Evolutionary conservation across 2,888 invertebrate species (phyloP).

Genomic region (Deilephila porcellus): DNA sequence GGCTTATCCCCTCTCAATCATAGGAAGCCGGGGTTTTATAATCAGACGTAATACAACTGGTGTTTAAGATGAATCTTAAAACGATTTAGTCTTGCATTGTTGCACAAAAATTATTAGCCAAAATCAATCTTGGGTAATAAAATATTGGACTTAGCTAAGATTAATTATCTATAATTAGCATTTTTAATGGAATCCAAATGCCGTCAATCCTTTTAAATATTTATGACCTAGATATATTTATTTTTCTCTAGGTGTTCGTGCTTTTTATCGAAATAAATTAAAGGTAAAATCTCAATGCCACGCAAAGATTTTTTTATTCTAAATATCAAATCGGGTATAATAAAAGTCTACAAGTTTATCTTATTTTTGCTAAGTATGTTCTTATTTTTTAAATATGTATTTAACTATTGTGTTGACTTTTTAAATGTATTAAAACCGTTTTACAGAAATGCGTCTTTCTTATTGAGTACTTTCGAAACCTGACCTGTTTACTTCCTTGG

Average conservation of each 20-base stretch:
- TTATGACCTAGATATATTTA: too few species aligned
- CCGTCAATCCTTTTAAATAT: background rate
- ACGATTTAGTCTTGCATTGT: too few species aligned
- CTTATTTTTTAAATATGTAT: background rate
- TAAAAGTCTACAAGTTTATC: background rate
- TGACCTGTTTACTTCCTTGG: conserved; percentile 21
- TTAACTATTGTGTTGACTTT: background rate
- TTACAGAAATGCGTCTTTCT: background rate
- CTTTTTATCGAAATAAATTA: too few species aligned
- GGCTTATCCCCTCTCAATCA: too few species aligned
- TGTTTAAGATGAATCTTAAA: background rate
- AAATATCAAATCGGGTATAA: too few species aligned
- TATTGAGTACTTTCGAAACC: conserved; percentile 22
- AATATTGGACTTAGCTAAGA: conserved; percentile 2
- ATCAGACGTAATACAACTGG: background rate
- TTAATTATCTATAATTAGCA: background rate
- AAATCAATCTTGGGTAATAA: background rate
- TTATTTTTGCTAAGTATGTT: background rate
- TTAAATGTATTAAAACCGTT: background rate
- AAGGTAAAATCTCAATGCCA: too few species aligned
- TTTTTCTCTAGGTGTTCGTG: too few species aligned
- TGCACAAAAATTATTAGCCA: background rate
- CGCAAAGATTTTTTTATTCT: too few species aligned
- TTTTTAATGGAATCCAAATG: background rate
- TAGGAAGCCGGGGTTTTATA: background rate